These are phyloP conservation scores for Gnathonemus longibarbis DNA, from an alignment of 2,113 vertebrate genomes.

Conservation along the genomic window DNA sequence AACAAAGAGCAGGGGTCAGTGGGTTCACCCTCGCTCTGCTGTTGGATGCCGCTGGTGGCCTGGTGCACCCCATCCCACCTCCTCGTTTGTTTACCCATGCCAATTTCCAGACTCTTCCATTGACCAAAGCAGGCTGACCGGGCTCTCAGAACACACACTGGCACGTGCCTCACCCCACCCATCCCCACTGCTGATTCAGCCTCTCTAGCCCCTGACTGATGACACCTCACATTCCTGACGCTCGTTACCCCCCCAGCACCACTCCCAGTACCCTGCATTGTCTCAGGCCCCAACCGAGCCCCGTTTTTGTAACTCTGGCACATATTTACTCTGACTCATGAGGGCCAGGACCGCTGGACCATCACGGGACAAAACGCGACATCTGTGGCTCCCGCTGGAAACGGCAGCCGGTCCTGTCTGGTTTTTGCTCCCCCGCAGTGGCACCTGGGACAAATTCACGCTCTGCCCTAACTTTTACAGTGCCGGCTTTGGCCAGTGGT, in stretches of 20 bases:
- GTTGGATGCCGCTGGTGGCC: neutral
- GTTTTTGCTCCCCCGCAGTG: neutral
- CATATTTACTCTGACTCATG: neutral
- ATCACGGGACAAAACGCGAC: neutral
- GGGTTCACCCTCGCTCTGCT: neutral
- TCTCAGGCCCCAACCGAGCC: neutral
- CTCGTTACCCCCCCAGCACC: neutral
- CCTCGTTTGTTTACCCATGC: neutral
- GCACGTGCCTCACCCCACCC: conserved; percentile 9
- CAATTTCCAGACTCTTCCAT: neutral
- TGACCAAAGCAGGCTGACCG: neutral
- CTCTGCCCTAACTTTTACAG: neutral
- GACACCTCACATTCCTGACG: conserved; percentile 55
- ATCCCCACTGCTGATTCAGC: conserved; percentile 55
- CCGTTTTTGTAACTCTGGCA: neutral
- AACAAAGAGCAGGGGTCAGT: neutral
- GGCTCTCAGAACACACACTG: neutral
- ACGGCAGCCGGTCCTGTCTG: neutral
- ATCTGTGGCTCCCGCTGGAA: neutral
- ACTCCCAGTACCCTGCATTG: neutral
- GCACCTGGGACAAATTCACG: neutral
- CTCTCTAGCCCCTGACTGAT: conserved; percentile 55
- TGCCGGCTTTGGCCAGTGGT: neutral
- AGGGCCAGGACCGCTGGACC: neutral
- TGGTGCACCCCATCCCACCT: neutral